These are phyloP conservation scores for Thunnus thynnus DNA, from an alignment of 2,113 vertebrate species.

Conservation along the genomic window DNA sequence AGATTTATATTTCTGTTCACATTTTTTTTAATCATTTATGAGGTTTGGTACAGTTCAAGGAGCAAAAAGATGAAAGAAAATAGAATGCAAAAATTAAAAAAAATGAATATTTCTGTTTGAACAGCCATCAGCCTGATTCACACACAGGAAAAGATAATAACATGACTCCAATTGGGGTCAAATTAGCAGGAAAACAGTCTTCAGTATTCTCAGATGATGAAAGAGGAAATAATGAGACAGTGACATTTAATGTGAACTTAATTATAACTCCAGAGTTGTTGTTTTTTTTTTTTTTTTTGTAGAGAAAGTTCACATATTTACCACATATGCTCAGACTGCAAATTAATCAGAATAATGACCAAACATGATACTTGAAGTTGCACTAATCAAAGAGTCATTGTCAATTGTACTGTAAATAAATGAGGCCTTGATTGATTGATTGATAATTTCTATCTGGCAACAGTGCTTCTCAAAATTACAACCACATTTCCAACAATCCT, in stretches of 20 bases:
- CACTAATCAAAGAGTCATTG: not conserved
- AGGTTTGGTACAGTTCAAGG: not conserved
- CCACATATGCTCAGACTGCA: not conserved
- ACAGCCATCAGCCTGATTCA: no score
- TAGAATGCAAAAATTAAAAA: no score
- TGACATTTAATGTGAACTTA: conserved; percentile 21
- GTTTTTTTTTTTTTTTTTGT: not conserved
- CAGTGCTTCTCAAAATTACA: not conserved
- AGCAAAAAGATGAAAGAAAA: not conserved
- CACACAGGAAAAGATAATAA: no score
- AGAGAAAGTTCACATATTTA: not conserved
- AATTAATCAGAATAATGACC: conserved; percentile 6
- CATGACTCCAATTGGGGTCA: not conserved
- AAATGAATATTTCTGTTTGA: not conserved
- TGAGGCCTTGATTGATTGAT: not conserved
- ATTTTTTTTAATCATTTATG: not conserved
- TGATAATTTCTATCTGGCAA: no score
- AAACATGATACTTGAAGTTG: not conserved
- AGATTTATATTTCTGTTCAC: not conserved
- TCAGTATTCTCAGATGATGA: not conserved
- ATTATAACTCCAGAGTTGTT: conserved; percentile 23
- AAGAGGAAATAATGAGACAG: conserved; percentile 11
- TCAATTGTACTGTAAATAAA: not conserved
- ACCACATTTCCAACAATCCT: not conserved
- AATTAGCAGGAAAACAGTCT: not conserved